Evolutionary conservation across 2,888 invertebrate genomes (phyloP).

Genomic region (Habroteleia sp.): DNA sequence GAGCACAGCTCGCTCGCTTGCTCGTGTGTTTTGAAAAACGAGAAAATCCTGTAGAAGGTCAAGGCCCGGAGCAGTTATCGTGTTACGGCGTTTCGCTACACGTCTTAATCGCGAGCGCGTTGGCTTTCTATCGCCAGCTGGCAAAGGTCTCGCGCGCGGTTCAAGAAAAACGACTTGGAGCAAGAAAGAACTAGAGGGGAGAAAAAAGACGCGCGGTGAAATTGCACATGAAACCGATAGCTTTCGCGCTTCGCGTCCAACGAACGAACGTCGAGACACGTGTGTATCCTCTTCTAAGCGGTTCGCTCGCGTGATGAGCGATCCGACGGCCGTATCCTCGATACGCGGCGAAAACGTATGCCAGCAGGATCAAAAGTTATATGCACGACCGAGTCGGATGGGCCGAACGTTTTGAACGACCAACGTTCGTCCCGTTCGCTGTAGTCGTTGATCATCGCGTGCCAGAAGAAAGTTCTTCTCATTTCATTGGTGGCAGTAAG

Average conservation of each 20-base stretch:
- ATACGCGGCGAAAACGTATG: slow-evolving; percentile 58
- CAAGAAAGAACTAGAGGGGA: slow-evolving; percentile 28
- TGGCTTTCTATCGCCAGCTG: slow-evolving; percentile 64
- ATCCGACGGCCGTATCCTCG: slow-evolving; percentile 57
- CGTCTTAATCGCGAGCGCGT: slow-evolving; percentile 64
- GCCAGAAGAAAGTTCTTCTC: slow-evolving; percentile 63
- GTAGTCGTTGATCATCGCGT: slow-evolving; percentile 63
- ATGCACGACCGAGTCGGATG: slow-evolving; percentile 45
- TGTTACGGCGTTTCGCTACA: slow-evolving; percentile 55
- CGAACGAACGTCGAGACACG: slow-evolving; percentile 50
- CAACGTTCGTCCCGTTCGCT: slow-evolving; percentile 40
- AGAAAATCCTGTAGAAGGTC: slow-evolving; percentile 44
- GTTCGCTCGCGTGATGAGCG: slow-evolving; percentile 63
- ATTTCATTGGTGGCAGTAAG: slow-evolving; percentile 61
- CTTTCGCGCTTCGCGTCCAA: slow-evolving; percentile 52
- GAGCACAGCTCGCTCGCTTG: not conserved
- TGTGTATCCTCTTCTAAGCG: slow-evolving; percentile 57
- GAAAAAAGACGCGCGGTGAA: slow-evolving; percentile 50
- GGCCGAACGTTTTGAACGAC: slow-evolving; percentile 10
- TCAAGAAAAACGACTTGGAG: slow-evolving; percentile 53
- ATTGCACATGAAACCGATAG: slow-evolving; percentile 66
- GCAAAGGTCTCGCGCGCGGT: slow-evolving; percentile 58
- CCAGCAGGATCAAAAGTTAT: slow-evolving; percentile 62
- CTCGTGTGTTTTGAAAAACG: slow-evolving; percentile 37
- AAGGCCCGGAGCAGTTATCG: slow-evolving; percentile 57